Percentiles rank a stretch among this genome's conserved stretches.
phyloP scores from a whole-genome alignment of 2,113 vertebrate genomes.

The Cervus canadensis region DNA sequence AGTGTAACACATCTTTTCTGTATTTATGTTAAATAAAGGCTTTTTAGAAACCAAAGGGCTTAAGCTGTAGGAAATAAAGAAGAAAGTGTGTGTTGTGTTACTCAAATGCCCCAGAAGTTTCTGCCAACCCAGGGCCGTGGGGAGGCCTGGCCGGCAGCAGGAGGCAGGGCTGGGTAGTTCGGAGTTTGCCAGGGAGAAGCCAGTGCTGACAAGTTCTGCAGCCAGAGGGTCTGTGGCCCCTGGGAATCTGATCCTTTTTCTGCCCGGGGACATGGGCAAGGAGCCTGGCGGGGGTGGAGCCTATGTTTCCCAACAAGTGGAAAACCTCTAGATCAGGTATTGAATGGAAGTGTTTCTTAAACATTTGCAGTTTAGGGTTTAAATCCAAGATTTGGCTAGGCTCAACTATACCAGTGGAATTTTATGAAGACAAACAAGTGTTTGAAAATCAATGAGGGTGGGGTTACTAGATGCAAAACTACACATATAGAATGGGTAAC shows the following conservation, averaged over 20 bases:
- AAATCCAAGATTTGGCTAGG: constrained; percentile 56
- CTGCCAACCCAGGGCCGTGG: constrained; percentile 57
- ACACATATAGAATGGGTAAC: neutral
- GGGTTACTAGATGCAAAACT: neutral
- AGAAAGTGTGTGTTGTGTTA: constrained; percentile 51
- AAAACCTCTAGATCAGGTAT: neutral
- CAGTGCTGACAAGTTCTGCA: constrained; percentile 45
- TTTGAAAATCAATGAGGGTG: neutral
- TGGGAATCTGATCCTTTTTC: no score
- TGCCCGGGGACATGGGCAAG: rapidly evolving
- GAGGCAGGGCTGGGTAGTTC: constrained; percentile 62
- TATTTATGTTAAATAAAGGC: constrained; percentile 72
- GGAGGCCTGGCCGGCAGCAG: constrained; percentile 64
- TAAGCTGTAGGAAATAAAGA: constrained; percentile 70
- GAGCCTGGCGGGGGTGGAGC: rapidly evolving
- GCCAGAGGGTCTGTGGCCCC: neutral
- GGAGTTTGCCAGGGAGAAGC: constrained; percentile 64
- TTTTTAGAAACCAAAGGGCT: constrained; percentile 63
- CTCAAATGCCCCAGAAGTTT: constrained; percentile 73
- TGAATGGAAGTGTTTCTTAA: constrained; percentile 25
- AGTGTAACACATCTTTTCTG: constrained; percentile 71
- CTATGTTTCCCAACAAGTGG: neutral
- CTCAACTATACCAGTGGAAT: neutral
- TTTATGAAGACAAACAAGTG: neutral
- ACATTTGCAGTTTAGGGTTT: neutral